Conservation (phyloP, 2,888 invertebrate species). For the Zaprionus obscuricornis region DNA sequence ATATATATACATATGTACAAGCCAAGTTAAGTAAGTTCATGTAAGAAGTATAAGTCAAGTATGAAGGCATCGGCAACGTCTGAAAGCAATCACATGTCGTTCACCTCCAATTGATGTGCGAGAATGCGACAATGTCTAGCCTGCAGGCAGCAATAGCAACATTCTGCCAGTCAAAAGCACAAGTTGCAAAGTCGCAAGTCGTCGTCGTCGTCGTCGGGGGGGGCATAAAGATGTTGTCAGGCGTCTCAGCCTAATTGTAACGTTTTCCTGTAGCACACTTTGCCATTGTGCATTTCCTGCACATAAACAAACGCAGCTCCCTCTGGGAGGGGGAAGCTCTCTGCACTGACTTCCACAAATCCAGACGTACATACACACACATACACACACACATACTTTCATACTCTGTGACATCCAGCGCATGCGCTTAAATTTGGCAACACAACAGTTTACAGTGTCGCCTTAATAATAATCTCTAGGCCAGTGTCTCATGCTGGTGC, state of each 20-base stretch:
- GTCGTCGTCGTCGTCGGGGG: background rate
- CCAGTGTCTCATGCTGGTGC: too few species aligned
- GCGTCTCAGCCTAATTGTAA: slow-evolving; percentile 64
- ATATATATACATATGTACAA: background rate
- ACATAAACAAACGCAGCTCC: slow-evolving; percentile 60
- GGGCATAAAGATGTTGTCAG: background rate
- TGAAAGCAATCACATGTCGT: slow-evolving; percentile 46
- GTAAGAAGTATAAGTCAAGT: slow-evolving; percentile 3
- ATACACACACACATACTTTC: background rate
- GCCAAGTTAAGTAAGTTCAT: background rate
- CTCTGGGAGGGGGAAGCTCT: background rate
- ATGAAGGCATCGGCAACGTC: slow-evolving; percentile 21
- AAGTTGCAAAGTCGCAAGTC: slow-evolving; percentile 23
- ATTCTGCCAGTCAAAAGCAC: slow-evolving; percentile 55
- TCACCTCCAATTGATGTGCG: slow-evolving; percentile 50
- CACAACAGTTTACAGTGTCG: too few species aligned
- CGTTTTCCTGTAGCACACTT: slow-evolving; percentile 70
- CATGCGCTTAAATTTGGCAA: too few species aligned
- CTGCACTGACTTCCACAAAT: slow-evolving; percentile 22
- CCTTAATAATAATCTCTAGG: too few species aligned
- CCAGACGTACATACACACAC: background rate
- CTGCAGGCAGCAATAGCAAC: background rate
- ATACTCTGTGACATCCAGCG: slow-evolving; percentile 39
- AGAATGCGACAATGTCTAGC: slow-evolving; percentile 6
- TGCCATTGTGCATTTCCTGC: slow-evolving; percentile 67